A percentile compares a stretch with the other conserved stretches of the same genome.
Evolutionary conservation across 1,140 invertebrate species (phyloP).

Genomic region (Calycopis cecrops): DNA sequence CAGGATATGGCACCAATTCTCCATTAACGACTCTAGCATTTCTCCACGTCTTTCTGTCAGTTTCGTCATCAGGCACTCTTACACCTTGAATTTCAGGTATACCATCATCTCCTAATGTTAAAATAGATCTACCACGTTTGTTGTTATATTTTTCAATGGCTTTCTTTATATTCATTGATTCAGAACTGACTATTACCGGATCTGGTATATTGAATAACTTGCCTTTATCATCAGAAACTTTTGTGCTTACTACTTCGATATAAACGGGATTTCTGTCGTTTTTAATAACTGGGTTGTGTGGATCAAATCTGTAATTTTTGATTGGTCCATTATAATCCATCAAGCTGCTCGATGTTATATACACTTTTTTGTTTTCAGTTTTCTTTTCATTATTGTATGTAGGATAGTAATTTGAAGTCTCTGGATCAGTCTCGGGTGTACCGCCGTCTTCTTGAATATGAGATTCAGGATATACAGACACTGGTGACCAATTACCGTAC

Average conservation of each 20-base stretch:
- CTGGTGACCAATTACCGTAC: conserved; percentile 73
- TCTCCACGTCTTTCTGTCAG: conserved; percentile 87
- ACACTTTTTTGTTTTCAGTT: conserved; percentile 66
- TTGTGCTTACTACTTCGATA: conserved; percentile 72
- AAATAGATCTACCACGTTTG: conserved; percentile 73
- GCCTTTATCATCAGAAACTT: conserved; percentile 65
- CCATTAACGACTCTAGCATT: conserved; percentile 91
- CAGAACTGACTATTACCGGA: conserved; percentile 80
- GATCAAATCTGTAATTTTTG: conserved; percentile 63
- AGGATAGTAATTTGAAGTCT: conserved; percentile 61
- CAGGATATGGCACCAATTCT: conserved; percentile 81
- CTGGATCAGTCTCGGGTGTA: conserved; percentile 50
- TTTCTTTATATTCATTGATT: conserved; percentile 76
- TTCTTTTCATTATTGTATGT: conserved; percentile 65
- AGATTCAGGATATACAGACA: conserved; percentile 67
- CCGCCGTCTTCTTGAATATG: conserved; percentile 62
- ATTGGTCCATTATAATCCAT: conserved; percentile 57
- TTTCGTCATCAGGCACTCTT: conserved; percentile 87
- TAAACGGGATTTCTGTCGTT: conserved; percentile 73
- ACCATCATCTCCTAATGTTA: conserved; percentile 80
- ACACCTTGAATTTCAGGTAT: conserved; percentile 87
- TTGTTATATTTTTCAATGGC: conserved; percentile 66
- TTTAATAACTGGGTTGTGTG: conserved; percentile 67
- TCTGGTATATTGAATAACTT: conserved; percentile 75
- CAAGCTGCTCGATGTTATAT: conserved; percentile 69